phyloP scores from a whole-genome alignment of 2,888 invertebrate species.

The Dicyrtomina minuta region DNA sequence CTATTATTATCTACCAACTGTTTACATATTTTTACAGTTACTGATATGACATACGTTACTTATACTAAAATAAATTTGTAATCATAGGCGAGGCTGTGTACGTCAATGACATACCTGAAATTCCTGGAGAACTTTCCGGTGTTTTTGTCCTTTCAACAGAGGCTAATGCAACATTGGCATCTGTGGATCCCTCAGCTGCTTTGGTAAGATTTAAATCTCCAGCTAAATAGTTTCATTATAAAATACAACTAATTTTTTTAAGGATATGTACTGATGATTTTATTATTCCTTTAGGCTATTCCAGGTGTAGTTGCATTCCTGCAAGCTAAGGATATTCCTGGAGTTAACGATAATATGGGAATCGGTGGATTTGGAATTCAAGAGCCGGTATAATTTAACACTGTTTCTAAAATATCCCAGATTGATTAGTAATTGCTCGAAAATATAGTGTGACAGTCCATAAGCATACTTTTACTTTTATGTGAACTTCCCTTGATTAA shows the following conservation, averaged over 20 bases:
- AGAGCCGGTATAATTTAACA: slow-evolving; percentile 3
- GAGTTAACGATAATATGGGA: slow-evolving; percentile 62
- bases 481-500: too few relatives aligned
- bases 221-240: not conserved
- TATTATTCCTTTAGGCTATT: slow-evolving; percentile 59
- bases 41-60: too few relatives aligned
- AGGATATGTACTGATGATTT: too few relatives aligned
- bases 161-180: slow-evolving; percentile 55
- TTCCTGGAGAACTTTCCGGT: slow-evolving; percentile 58
- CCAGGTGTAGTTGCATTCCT: slow-evolving; percentile 68
- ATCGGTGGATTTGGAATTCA: not conserved
- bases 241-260: not conserved
- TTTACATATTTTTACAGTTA: too few relatives aligned
- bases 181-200: slow-evolving; percentile 56
- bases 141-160: slow-evolving; percentile 56
- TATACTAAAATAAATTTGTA: too few relatives aligned
- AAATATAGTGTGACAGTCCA: too few relatives aligned
- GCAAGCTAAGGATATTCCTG: slow-evolving; percentile 70
- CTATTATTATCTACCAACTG: too few relatives aligned
- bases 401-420: too few relatives aligned
- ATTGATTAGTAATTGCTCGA: too few relatives aligned
- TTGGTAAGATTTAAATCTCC: slow-evolving; percentile 52
- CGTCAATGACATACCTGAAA: slow-evolving; percentile 69
- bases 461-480: too few relatives aligned
- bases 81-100: slow-evolving; percentile 66